These are phyloP conservation scores for Perizoma affinitatum DNA, from an alignment of 2,888 invertebrate genomes.

Conservation along the genomic window DNA sequence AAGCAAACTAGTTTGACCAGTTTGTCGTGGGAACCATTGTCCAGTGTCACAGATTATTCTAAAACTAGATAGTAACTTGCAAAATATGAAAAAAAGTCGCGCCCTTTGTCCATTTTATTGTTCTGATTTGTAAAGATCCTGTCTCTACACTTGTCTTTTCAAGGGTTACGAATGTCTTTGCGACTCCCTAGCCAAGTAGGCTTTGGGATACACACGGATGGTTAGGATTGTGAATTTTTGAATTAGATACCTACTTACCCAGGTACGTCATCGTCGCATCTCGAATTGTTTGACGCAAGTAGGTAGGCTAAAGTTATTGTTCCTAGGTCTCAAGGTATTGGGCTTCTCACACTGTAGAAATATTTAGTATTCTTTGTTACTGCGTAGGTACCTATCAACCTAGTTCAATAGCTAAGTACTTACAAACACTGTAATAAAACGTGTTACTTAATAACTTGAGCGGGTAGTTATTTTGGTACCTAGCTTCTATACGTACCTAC, in stretches of 20 bases:
- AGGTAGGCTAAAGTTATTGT: too few relatives aligned
- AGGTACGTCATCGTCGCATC: too few relatives aligned
- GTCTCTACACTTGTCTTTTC: slow-evolving; percentile 30
- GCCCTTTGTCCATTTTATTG: slow-evolving; percentile 40
- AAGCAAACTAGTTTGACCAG: slow-evolving; percentile 42
- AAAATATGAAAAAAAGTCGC: slow-evolving; percentile 11
- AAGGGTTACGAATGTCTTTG: slow-evolving; percentile 25
- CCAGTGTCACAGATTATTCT: slow-evolving; percentile 47
- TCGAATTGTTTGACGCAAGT: too few relatives aligned
- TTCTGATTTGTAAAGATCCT: slow-evolving; percentile 21
- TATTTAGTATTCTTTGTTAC: neutral
- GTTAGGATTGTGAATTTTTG: neutral
- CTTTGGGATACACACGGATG: slow-evolving; percentile 20
- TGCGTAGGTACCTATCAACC: neutral
- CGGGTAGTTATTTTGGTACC: too few relatives aligned
- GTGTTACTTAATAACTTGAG: too few relatives aligned
- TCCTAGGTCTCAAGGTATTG: too few relatives aligned
- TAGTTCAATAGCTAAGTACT: too few relatives aligned
- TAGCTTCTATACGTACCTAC: too few relatives aligned
- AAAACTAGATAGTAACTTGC: slow-evolving; percentile 11
- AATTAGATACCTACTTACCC: too few relatives aligned
- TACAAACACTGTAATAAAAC: too few relatives aligned
- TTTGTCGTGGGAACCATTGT: slow-evolving; percentile 69
- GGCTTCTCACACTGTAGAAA: too few relatives aligned
- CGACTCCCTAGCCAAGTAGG: neutral